A percentile compares a stretch with the other conserved stretches of the same genome.
phyloP scores from a whole-genome alignment of 2,113 vertebrate species.

The Tamias sibiricus region DNA sequence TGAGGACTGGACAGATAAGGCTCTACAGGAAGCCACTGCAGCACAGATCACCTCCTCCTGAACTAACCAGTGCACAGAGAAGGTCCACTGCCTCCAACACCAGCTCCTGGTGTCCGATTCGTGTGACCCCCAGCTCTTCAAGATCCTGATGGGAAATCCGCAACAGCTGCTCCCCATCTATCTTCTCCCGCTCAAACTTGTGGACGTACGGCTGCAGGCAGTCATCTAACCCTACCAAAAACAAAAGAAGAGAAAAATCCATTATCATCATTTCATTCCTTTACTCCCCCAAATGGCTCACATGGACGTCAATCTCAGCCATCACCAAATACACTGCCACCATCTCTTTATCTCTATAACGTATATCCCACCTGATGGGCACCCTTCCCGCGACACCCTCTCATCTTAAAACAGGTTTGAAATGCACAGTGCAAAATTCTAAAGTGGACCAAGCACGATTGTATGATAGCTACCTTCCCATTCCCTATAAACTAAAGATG shows the following conservation, averaged over 20 bases:
- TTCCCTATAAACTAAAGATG: not conserved
- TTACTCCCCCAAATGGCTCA: fast-evolving
- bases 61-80: slow-evolving; percentile 97
- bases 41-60: not conserved
- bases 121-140: slow-evolving; percentile 95
- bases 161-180: slow-evolving; percentile 96
- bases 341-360: not conserved
- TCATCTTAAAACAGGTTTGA: not conserved
- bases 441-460: not conserved
- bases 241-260: slow-evolving; percentile 35
- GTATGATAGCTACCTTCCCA: not conserved
- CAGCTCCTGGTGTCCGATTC: slow-evolving; percentile 98
- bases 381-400: not conserved
- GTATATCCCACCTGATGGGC: not conserved
- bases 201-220: slow-evolving; percentile 95
- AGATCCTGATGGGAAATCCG: slow-evolving; percentile 98
- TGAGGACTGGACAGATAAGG: not conserved
- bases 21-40: fast-evolving
- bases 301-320: not conserved
- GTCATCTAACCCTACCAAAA: slow-evolving; percentile 93
- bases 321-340: not conserved
- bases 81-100: slow-evolving; percentile 98
- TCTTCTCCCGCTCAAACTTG: slow-evolving; percentile 98
- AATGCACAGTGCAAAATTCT: not conserved
- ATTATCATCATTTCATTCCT: not conserved